phyloP scores from a whole-genome alignment of 2,797 vertebrate genomes.

The Chelidonichthys spinosus region DNA sequence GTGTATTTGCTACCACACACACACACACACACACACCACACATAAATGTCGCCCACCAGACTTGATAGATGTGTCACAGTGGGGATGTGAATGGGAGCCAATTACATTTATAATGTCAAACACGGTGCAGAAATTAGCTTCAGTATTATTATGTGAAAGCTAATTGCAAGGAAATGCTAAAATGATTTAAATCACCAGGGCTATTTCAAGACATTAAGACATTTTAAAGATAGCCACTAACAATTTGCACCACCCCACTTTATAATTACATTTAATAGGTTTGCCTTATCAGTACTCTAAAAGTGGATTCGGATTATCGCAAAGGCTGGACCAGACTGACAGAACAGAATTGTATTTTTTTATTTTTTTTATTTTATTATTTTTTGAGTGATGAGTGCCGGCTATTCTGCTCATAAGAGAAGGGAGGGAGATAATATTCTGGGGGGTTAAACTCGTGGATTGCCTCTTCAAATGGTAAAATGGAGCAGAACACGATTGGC shows the following conservation, averaged over 20 bases:
- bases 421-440: constrained; percentile 78
- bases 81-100: constrained; percentile 93
- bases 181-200: constrained; percentile 84
- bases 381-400: constrained; percentile 67
- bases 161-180: constrained; percentile 86
- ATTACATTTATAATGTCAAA: constrained; percentile 99
- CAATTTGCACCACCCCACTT: constrained; percentile 80
- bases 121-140: constrained; percentile 92
- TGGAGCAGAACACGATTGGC: constrained; percentile 69
- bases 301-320: constrained; percentile 85
- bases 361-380: constrained; percentile 47
- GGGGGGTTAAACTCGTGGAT: constrained; percentile 83
- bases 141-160: constrained; percentile 83
- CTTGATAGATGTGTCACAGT: constrained; percentile 95
- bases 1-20: constrained; percentile 17
- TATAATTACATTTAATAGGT: constrained; percentile 86
- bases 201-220: constrained; percentile 84
- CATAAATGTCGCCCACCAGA: constrained; percentile 85
- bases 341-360: constrained; percentile 74
- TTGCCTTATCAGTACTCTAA: constrained; percentile 82
- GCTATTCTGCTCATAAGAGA: constrained; percentile 67
- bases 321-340: constrained; percentile 69
- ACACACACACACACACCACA: constrained; percentile 39
- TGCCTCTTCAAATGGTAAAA: constrained; percentile 82
- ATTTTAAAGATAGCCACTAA: constrained; percentile 83